Conservation (phyloP, 1,140 invertebrate genomes). For the Latrodectus geometricus region DNA sequence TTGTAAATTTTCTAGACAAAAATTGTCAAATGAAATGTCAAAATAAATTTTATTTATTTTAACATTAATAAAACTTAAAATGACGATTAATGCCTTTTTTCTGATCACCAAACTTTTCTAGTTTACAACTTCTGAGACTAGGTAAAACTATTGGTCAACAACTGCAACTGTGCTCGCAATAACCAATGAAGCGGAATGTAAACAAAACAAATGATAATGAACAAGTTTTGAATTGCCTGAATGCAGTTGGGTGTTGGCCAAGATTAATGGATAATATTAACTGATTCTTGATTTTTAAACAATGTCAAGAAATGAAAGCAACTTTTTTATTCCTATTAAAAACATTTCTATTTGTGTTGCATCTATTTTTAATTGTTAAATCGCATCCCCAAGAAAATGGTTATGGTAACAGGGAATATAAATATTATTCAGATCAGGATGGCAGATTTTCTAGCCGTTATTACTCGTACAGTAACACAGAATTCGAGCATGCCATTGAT, state of each 20-base stretch:
- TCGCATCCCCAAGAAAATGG: constrained; percentile 5
- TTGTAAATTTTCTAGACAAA: too few species aligned
- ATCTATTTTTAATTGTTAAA: neutral
- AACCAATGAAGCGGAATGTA: constrained; percentile 22
- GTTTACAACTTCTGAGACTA: too few species aligned
- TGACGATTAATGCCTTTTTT: too few species aligned
- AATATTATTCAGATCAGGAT: constrained; percentile 28
- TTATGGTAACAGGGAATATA: neutral
- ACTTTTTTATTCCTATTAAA: neutral
- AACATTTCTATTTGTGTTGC: neutral
- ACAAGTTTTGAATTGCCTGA: neutral
- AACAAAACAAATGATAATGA: constrained; percentile 4
- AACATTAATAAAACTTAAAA: too few species aligned
- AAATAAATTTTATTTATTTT: too few species aligned
- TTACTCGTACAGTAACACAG: constrained; percentile 39
- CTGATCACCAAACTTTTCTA: too few species aligned
- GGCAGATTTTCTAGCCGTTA: constrained; percentile 5
- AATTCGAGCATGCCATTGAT: constrained; percentile 47
- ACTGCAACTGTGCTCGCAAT: too few species aligned
- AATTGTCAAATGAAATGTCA: too few species aligned
- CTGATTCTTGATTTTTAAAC: neutral
- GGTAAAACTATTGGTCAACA: too few species aligned
- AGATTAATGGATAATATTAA: neutral
- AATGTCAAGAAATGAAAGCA: constrained; percentile 15
- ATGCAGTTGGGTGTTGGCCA: neutral